Percentiles rank a stretch among this genome's conserved stretches.
phyloP scores from a whole-genome alignment of 2,797 vertebrate genomes.

The Acrossocheilus wenchowensis region DNA sequence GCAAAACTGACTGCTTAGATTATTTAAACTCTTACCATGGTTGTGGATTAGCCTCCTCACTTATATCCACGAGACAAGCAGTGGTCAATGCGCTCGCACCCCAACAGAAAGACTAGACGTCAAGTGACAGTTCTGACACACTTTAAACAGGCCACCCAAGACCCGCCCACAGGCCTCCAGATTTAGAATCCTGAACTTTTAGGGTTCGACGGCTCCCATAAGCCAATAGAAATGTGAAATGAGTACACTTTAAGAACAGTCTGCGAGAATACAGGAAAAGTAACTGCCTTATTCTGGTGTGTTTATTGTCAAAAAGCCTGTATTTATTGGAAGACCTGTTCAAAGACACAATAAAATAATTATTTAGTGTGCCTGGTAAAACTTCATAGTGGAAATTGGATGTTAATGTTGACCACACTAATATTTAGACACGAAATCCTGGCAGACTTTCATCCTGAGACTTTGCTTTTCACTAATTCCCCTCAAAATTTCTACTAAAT shows the following conservation, averaged over 20 bases:
- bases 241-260: slow-evolving; percentile 29
- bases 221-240: slow-evolving; percentile 77
- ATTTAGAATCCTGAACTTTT: slow-evolving; percentile 85
- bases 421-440: neutral
- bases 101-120: slow-evolving; percentile 84
- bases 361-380: neutral
- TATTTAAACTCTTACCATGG: slow-evolving; percentile 79
- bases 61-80: slow-evolving; percentile 80
- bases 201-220: slow-evolving; percentile 74
- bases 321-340: neutral
- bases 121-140: slow-evolving; percentile 77
- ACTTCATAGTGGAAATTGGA: neutral
- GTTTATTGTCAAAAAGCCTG: neutral
- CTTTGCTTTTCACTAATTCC: neutral
- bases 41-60: slow-evolving; percentile 76
- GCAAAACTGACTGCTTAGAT: slow-evolving; percentile 42
- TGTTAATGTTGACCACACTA: neutral
- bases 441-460: neutral
- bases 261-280: slow-evolving; percentile 17
- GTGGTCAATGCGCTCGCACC: slow-evolving; percentile 81
- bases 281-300: neutral
- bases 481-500: neutral
- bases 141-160: slow-evolving; percentile 78
- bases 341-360: neutral
- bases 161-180: slow-evolving; percentile 81